A percentile compares a stretch with the other conserved stretches of the same genome.
Conservation (phyloP, 2,113 vertebrate species). For the Phrynosoma platyrhinos region DNA sequence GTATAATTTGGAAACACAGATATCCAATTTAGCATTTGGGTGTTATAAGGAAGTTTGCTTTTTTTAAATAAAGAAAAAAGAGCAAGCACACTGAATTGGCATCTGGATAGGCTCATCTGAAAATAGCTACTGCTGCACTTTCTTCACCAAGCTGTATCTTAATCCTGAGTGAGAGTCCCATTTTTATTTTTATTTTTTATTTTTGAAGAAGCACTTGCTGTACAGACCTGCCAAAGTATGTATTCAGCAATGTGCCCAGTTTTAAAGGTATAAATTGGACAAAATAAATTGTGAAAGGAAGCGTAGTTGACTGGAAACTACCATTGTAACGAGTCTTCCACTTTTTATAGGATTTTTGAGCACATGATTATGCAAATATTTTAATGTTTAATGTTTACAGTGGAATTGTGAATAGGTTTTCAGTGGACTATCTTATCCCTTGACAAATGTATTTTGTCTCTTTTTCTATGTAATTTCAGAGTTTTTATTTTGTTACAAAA, state of each 20-base stretch:
- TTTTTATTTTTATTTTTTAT: slow-evolving; percentile 52
- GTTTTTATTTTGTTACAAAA: slow-evolving; percentile 99
- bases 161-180: slow-evolving; percentile 71
- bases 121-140: slow-evolving; percentile 77
- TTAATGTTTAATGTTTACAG: slow-evolving; percentile 93
- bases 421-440: slow-evolving; percentile 94
- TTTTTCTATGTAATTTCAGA: slow-evolving; percentile 97
- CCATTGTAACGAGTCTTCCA: slow-evolving; percentile 90
- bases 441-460: slow-evolving; percentile 94
- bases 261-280: slow-evolving; percentile 90
- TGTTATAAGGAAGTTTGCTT: slow-evolving; percentile 72
- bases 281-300: slow-evolving; percentile 93
- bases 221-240: slow-evolving; percentile 92
- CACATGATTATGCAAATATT: slow-evolving; percentile 94
- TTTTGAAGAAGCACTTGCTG: slow-evolving; percentile 86
- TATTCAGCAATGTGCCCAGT: slow-evolving; percentile 90
- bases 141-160: slow-evolving; percentile 65
- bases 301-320: slow-evolving; percentile 94
- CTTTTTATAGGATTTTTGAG: slow-evolving; percentile 92
- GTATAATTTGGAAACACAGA: slow-evolving; percentile 71
- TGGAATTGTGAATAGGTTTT: slow-evolving; percentile 94
- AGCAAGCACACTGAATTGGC: slow-evolving; percentile 75
- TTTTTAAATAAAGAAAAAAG: slow-evolving; percentile 38
- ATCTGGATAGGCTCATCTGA: slow-evolving; percentile 65
- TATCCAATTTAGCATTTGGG: slow-evolving; percentile 79